Evolutionary conservation across 2,888 invertebrate genomes (phyloP).

Genomic region (Adineta ricciae): DNA sequence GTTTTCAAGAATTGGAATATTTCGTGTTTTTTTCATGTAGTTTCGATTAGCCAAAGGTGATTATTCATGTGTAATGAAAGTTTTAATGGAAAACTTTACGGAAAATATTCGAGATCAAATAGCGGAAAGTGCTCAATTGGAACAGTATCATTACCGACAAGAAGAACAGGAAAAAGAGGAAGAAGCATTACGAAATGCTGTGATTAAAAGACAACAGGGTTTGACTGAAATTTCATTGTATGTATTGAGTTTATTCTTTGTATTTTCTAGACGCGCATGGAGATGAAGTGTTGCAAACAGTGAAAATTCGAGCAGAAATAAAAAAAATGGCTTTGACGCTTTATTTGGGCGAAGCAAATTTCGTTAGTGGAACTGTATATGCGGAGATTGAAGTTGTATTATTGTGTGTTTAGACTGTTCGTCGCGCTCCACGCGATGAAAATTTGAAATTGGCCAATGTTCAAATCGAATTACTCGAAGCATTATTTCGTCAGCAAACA

Average conservation of each 20-base stretch:
- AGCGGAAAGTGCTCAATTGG: not conserved
- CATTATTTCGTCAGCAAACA: not conserved
- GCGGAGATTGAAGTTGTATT: too few species aligned
- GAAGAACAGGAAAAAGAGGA: not conserved
- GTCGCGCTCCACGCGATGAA: not conserved
- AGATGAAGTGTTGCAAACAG: not conserved
- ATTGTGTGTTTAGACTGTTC: not conserved
- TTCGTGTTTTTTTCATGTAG: not conserved
- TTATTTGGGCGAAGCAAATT: not conserved
- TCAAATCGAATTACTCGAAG: not conserved
- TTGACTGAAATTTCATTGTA: not conserved
- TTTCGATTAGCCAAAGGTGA: constrained; percentile 14
- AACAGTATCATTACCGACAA: not conserved
- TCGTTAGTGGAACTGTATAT: not conserved
- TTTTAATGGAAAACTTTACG: constrained; percentile 7
- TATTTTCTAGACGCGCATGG: not conserved
- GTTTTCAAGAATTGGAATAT: not conserved
- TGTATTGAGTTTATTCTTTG: not conserved
- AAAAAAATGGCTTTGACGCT: not conserved
- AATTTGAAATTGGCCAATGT: not conserved
- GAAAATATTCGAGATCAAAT: constrained; percentile 5
- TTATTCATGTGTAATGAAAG: constrained; percentile 16
- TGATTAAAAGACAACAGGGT: not conserved
- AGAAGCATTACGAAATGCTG: not conserved
- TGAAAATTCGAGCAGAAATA: not conserved